These are phyloP conservation scores for Tetragonula carbonaria DNA, from an alignment of 2,888 invertebrate genomes.

Conservation along the genomic window DNA sequence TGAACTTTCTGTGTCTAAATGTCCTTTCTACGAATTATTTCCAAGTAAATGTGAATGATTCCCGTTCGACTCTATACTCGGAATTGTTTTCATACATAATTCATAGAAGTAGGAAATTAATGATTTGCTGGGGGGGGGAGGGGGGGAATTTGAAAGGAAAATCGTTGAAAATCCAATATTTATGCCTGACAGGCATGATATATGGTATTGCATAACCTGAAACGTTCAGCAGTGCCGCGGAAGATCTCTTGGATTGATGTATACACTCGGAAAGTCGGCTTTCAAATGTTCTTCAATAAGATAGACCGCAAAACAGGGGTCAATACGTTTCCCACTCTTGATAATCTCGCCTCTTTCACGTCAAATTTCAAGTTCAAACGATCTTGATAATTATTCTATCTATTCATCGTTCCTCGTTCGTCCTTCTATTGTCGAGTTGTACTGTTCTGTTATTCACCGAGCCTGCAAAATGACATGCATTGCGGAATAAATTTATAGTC, in stretches of 20 bases:
- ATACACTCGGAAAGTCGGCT: constrained; percentile 30
- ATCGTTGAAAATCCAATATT: constrained; percentile 18
- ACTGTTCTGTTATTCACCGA: too few relatives aligned
- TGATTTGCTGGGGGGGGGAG: background rate
- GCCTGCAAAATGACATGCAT: too few relatives aligned
- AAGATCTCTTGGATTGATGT: constrained; percentile 38
- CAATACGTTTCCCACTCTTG: background rate
- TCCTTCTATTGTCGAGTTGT: too few relatives aligned
- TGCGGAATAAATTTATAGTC: too few relatives aligned
- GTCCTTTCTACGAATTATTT: background rate
- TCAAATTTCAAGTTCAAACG: background rate
- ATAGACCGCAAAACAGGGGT: constrained; percentile 4
- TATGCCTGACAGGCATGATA: constrained; percentile 3
- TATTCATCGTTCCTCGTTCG: too few relatives aligned
- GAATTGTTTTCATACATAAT: background rate
- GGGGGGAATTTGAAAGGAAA: background rate
- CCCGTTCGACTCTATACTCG: background rate
- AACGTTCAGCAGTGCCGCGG: constrained; percentile 10
- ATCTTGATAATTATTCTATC: background rate
- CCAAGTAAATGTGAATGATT: too few relatives aligned
- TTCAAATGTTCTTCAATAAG: constrained; percentile 31
- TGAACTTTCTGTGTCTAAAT: background rate
- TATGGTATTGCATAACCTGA: constrained; percentile 9
- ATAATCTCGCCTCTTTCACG: background rate
- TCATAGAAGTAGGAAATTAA: background rate